Conservation (phyloP, 2,888 invertebrate species). For the Nomada hirtipes region DNA sequence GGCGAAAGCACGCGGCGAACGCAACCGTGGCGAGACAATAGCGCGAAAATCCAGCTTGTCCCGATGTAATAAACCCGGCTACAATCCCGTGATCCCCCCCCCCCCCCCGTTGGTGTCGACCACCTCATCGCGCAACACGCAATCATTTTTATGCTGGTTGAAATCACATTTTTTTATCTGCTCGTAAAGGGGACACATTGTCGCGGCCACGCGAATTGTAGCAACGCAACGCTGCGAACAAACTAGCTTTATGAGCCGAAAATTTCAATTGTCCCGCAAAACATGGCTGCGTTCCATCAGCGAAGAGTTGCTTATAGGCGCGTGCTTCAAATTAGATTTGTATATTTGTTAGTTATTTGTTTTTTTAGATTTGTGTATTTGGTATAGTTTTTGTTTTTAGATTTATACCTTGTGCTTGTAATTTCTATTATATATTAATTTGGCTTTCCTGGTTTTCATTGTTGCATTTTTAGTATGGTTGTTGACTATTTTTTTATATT, state of each 20-base stretch:
- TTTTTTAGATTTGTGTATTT: no score
- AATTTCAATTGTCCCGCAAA: slow-evolving; percentile 38
- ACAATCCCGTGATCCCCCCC: slow-evolving; percentile 59
- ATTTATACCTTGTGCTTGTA: no score
- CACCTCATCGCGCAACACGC: neutral
- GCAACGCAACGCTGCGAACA: neutral
- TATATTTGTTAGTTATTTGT: neutral
- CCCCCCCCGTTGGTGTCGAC: neutral
- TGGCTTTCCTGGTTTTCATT: no score
- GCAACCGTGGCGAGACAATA: slow-evolving; percentile 42
- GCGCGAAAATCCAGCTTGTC: slow-evolving; percentile 49
- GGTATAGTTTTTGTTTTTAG: no score
- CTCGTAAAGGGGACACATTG: slow-evolving; percentile 35
- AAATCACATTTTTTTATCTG: slow-evolving; percentile 50
- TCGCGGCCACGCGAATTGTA: neutral
- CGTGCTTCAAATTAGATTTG: no score
- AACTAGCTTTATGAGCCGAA: slow-evolving; percentile 20
- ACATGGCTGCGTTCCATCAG: neutral
- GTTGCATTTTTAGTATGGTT: no score
- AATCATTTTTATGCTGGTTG: slow-evolving; percentile 58
- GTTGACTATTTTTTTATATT: no score
- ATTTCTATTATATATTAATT: no score
- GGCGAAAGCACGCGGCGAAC: slow-evolving; percentile 41
- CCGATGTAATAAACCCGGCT: slow-evolving; percentile 63
- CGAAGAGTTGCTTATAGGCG: no score